These are phyloP conservation scores for Drosophila pseudotalamancana DNA, from an alignment of 2,888 invertebrate species.

Conservation along the genomic window DNA sequence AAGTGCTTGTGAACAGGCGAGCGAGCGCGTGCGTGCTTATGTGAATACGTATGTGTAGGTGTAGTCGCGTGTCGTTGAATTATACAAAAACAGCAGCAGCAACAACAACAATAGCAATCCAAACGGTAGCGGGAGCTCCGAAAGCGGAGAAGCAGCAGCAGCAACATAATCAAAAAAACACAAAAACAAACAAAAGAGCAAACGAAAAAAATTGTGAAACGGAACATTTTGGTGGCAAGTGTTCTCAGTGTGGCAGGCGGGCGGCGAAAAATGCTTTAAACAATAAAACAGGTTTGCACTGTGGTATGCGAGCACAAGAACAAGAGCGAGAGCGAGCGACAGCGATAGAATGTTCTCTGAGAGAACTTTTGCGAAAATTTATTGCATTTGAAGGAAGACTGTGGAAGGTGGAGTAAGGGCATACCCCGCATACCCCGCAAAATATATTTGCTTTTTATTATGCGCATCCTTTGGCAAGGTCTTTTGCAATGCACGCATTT, in stretches of 20 bases:
- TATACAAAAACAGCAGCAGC: slow-evolving; percentile 34
- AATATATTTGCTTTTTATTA: slow-evolving; percentile 20
- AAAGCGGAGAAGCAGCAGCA: slow-evolving; percentile 32
- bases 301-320: slow-evolving; percentile 30
- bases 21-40: slow-evolving; percentile 30
- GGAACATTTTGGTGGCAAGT: slow-evolving; percentile 59
- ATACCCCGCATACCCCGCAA: background rate
- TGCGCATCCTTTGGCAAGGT: slow-evolving; percentile 54
- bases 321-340: slow-evolving; percentile 15
- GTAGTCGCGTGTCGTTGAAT: slow-evolving; percentile 56
- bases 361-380: slow-evolving; percentile 39
- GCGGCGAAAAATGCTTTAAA: slow-evolving; percentile 60
- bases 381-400: slow-evolving; percentile 14
- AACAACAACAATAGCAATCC: slow-evolving; percentile 42
- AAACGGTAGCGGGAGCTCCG: slow-evolving; percentile 61
- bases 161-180: slow-evolving; percentile 24
- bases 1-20: slow-evolving; percentile 3
- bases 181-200: slow-evolving; percentile 21
- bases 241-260: slow-evolving; percentile 58
- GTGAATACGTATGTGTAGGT: slow-evolving; percentile 40
- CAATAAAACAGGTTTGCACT: slow-evolving; percentile 68
- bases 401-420: background rate
- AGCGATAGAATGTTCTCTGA: slow-evolving; percentile 1
- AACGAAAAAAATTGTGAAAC: slow-evolving; percentile 44
- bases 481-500: slow-evolving; percentile 19